Base-by-base conservation (phyloP, 2,888 invertebrate species). In the Halictus ligatus region DNA sequence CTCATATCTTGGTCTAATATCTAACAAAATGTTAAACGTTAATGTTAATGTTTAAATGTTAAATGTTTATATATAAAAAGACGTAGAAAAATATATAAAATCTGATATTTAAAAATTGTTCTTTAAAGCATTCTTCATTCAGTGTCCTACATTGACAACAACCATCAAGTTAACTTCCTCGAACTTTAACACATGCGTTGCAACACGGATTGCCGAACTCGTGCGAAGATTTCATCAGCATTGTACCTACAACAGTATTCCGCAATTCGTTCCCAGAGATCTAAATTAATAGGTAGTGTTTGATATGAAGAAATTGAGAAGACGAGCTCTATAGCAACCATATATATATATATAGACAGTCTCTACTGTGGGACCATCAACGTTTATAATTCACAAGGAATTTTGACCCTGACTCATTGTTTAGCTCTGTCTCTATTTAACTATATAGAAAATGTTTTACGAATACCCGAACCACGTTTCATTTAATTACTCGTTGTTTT, bases 161-260 rank as follows among this genome's bases (percentile, higher is more conserved):
- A 54, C 54, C 54, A 54, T n/a, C 3, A 60, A 40, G 35, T 35
- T 40, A 10, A 21, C 21, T 12, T 40, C 8, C 21, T 40, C 40
- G 12, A 21, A 40, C 69, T 5, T 21, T 18, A 10, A 21, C 21
- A 69, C 21, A 21, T 12, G 21, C 12, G 21, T 40, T 69, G 69
- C 69, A 69, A 21, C 40, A 40, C 21, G 69, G 29, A 64, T 64
- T 29, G 64, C 64, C 67, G 67, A 69, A 69, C 67, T 69, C 43
- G n/a, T 71, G 71, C n/a, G 71, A 71, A 43, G 43, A 13, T 71
- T 71, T 43, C 71, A 43, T 71, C 71, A n/a, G 71, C n/a, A 71
- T 71, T 43, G 71, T 43, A 71, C 12, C n/a, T 10, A 40, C n/a
- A 71, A 12, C 40, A 13, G n/a, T 71, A 35, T 69, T 69, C 69